These are phyloP conservation scores for Neomonachus schauinslandi DNA, from an alignment of 2,113 vertebrate genomes.

Conservation along the genomic window DNA sequence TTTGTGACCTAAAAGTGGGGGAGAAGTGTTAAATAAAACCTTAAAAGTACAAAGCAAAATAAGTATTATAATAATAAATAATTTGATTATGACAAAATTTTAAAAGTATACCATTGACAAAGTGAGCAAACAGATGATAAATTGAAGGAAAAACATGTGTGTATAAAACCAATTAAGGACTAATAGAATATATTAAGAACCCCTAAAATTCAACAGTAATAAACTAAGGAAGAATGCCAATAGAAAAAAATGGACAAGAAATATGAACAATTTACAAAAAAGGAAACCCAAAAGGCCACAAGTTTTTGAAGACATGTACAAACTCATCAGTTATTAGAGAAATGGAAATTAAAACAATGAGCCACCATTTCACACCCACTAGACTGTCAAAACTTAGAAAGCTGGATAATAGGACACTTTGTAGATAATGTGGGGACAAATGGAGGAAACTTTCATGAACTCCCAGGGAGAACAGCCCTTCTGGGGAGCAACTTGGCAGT, in stretches of 20 bases:
- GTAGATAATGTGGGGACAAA: neutral
- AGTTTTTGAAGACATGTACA: neutral
- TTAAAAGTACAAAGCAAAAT: neutral
- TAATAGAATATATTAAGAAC: neutral
- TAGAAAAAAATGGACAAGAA: neutral
- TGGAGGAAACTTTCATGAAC: neutral
- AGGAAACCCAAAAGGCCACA: neutral
- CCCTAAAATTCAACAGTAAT: neutral
- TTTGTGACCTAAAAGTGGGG: neutral
- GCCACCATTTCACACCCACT: neutral
- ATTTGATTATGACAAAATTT: neutral
- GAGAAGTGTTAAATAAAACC: neutral
- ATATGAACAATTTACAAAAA: neutral
- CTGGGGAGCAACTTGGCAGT: neutral
- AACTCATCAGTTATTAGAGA: neutral
- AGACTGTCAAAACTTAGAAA: neutral
- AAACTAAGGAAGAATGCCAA: neutral
- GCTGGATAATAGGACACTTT: neutral
- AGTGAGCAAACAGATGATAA: neutral
- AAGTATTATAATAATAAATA: neutral
- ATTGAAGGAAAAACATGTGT: neutral
- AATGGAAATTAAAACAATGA: slow-evolving; percentile 1
- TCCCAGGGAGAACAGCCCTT: neutral
- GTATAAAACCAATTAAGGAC: neutral
- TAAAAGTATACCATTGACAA: neutral